phyloP scores from a whole-genome alignment of 2,888 invertebrate genomes.

The Chrysolina haemoptera region DNA sequence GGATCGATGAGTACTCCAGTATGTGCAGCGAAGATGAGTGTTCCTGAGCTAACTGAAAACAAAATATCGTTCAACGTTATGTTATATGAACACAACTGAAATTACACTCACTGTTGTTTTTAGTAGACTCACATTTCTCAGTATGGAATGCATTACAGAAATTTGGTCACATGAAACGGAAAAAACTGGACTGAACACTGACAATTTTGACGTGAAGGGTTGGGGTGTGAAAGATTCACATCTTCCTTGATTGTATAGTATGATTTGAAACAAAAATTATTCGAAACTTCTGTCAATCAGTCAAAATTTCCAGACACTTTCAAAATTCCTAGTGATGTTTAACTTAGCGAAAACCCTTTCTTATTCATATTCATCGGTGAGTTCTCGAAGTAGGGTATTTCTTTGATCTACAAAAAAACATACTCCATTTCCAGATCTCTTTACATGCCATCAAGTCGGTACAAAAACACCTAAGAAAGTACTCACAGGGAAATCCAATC shows the following conservation, averaged over 20 bases:
- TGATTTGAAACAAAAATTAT: slow-evolving; percentile 37
- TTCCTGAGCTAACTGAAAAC: slow-evolving; percentile 24
- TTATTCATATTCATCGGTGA: slow-evolving; percentile 22
- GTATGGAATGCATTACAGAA: slow-evolving; percentile 57
- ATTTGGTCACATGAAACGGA: slow-evolving; percentile 53
- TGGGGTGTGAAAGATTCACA: slow-evolving; percentile 35
- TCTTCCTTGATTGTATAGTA: slow-evolving; percentile 38
- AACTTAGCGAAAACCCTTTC: slow-evolving; percentile 13
- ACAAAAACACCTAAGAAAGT: neutral
- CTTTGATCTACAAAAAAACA: neutral
- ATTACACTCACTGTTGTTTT: slow-evolving; percentile 54
- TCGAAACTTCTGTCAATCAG: slow-evolving; percentile 34
- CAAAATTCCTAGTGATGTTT: slow-evolving; percentile 38
- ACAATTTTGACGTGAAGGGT: slow-evolving; percentile 53
- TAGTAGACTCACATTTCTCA: slow-evolving; percentile 53
- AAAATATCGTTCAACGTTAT: neutral
- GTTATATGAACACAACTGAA: neutral
- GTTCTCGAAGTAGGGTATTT: neutral
- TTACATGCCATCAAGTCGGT: slow-evolving; percentile 8
- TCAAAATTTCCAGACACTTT: slow-evolving; percentile 26
- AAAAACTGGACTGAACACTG: slow-evolving; percentile 49
- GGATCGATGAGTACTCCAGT: slow-evolving; percentile 1
- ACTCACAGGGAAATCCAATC: neutral
- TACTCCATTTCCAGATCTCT: slow-evolving; percentile 6
- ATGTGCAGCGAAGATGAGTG: slow-evolving; percentile 7